A percentile compares a stretch with the other conserved stretches of the same genome.
phyloP scores from a whole-genome alignment of 2,113 vertebrate species.

The Eidolon helvum region DNA sequence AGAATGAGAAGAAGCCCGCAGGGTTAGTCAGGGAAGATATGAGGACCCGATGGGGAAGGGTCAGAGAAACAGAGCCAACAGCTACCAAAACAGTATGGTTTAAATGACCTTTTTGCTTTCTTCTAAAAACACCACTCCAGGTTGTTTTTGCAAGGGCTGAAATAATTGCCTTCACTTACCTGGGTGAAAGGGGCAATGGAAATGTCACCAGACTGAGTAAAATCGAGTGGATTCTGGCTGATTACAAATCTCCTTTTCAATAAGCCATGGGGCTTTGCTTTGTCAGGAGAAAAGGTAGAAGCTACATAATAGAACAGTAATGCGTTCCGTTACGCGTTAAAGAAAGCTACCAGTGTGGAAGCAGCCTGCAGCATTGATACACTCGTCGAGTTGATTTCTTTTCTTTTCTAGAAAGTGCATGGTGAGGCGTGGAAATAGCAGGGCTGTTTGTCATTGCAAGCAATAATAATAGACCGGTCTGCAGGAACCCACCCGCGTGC shows the following conservation, averaged over 20 bases:
- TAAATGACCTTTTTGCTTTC: not conserved
- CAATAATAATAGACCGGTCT: not conserved
- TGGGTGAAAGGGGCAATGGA: not conserved
- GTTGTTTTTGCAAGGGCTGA: not conserved
- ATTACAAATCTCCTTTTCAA: slow-evolving; percentile 51
- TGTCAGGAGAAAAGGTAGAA: slow-evolving; percentile 43
- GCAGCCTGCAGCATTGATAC: not conserved
- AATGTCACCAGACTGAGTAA: not conserved
- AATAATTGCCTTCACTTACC: slow-evolving; percentile 56
- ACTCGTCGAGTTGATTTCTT: not conserved
- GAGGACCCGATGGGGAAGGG: not conserved
- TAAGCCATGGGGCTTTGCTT: not conserved
- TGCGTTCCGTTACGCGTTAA: not conserved
- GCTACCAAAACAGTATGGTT: slow-evolving; percentile 21
- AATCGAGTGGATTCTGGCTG: slow-evolving; percentile 26
- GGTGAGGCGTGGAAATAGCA: not conserved
- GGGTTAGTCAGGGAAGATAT: not conserved
- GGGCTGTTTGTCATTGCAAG: not conserved
- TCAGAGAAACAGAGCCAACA: not conserved
- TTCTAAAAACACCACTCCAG: not conserved
- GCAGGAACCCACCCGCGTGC: not conserved
- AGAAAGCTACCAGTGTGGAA: not conserved
- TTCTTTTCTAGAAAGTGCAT: not conserved
- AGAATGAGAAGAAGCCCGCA: not conserved
- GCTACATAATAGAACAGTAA: slow-evolving; percentile 45